phyloP scores from a whole-genome alignment of 2,888 invertebrate species.

The Ophion ventricosus region DNA sequence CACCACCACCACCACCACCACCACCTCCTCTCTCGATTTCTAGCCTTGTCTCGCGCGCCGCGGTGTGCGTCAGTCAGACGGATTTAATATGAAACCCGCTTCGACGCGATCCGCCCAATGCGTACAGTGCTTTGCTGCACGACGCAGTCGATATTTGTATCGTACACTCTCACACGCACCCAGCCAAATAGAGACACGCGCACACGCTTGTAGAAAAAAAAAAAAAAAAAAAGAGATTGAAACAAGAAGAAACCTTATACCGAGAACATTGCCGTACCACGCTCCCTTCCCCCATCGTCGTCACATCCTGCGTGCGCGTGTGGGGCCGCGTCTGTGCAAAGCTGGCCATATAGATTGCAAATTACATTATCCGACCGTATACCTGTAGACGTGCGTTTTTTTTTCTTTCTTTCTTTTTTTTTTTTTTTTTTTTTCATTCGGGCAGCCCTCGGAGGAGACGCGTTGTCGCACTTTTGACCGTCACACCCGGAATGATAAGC shows the following conservation, averaged over 20 bases:
- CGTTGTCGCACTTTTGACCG: constrained; percentile 64
- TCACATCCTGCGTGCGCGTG: constrained; percentile 13
- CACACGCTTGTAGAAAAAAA: constrained; percentile 2
- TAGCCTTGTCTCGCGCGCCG: constrained; percentile 74
- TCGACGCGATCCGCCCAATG: constrained; percentile 61
- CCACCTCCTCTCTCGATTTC: constrained; percentile 25
- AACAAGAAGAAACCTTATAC: constrained; percentile 55
- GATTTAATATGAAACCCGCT: constrained; percentile 81
- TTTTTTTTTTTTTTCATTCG: constrained; percentile 60
- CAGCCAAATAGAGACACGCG: neutral
- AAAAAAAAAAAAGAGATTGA: constrained; percentile 11
- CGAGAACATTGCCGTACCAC: constrained; percentile 52
- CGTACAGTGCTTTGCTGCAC: constrained; percentile 41
- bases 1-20: constrained; percentile 22
- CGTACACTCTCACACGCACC: neutral
- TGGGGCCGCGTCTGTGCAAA: neutral
- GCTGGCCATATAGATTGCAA: constrained; percentile 6
- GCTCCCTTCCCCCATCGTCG: constrained; percentile 43
- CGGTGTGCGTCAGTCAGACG: constrained; percentile 79
- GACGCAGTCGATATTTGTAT: constrained; percentile 2
- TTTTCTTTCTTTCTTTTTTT: constrained; percentile 60
- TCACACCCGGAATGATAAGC: constrained; percentile 66
- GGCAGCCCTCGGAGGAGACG: constrained; percentile 64
- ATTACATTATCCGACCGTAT: constrained; percentile 28
- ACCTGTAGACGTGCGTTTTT: constrained; percentile 35